These are phyloP conservation scores for Propithecus perrieri DNA, from an alignment of 2,797 vertebrate genomes.

Conservation along the genomic window DNA sequence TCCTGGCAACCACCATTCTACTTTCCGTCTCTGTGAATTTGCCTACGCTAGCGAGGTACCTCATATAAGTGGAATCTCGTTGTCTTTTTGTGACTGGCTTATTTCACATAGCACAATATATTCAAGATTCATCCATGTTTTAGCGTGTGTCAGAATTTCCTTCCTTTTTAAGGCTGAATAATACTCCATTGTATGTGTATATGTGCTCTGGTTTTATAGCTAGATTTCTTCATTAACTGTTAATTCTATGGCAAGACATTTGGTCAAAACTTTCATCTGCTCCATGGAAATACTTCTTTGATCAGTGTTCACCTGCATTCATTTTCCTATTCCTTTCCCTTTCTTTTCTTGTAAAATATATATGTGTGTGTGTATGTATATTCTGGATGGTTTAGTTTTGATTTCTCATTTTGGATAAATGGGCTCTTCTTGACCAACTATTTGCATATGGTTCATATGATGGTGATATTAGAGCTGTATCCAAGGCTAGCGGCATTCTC, in stretches of 20 bases:
- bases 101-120: background rate
- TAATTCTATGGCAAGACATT: slow-evolving; percentile 6
- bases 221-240: slow-evolving; percentile 23
- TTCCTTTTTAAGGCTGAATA: slow-evolving; percentile 31
- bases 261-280: background rate
- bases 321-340: background rate
- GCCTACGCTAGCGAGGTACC: background rate
- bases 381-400: background rate
- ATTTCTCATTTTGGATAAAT: slow-evolving; percentile 2
- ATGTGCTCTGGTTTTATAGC: background rate
- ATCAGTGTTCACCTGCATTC: background rate
- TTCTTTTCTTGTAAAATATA: background rate
- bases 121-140: background rate
- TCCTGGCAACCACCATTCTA: background rate
- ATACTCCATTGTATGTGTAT: background rate
- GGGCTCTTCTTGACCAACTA: slow-evolving; percentile 20
- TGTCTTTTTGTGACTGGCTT: background rate
- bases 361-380: background rate
- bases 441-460: background rate
- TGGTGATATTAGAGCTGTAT: background rate
- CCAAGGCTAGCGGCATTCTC: background rate
- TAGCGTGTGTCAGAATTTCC: background rate
- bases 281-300: background rate
- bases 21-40: background rate
- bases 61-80: background rate